Evolutionary conservation across 2,113 vertebrate species (phyloP), one percentile per base, ranked within the genome.

Genomic region (Aythya baeri): DNA sequence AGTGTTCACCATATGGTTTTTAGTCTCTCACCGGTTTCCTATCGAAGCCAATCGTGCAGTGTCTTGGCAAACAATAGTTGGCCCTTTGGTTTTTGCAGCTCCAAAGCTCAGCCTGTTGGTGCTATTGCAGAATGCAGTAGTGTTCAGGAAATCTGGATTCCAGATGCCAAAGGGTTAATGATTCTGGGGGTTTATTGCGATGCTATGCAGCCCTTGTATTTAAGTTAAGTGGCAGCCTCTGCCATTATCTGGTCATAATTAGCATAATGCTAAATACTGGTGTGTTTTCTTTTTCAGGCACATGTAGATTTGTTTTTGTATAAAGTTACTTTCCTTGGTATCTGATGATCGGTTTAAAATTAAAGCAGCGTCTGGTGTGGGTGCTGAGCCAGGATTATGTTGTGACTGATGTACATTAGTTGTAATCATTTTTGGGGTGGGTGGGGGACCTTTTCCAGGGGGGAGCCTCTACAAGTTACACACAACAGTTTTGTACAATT

Each of bases 351-450:
- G 98, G 95, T 96, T 98, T 96, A 88, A 96, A 96, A 91, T 70
- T 82, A 63, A 95, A 95, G 91, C 84, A 91, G 96, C 88, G 97
- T 97, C 97, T 97, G 93, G 91, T 94, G 86, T 96, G 91, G 97
- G 96, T 92, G 96, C 95, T 95, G 94, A 95, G 98, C 96, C 95
- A 97, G 97, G 97, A 97, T 98, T 97, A 97, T 97, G 97, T 98
- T 97, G 97, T 98, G 97, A 98, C 98, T 98, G 98, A 98, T 98
- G 98, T 98, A 98, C 97, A 98, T 98, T 97, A 98, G 97, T 98
- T 98, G 96, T 98, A 98, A 92, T 98, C 97, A 97, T 96, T 97
- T 98, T 97, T 38, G 93, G 94, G 93, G 62, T 23, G 67, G 96
- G 85, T 4, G 4, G 25, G 94, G 93, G 89, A 93, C 93, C 96